Percentiles rank a stretch among this genome's conserved stretches.
These are phyloP conservation scores for Scaptomyza graminum DNA, from an alignment of 1,140 invertebrate species.

Conservation along the genomic window DNA sequence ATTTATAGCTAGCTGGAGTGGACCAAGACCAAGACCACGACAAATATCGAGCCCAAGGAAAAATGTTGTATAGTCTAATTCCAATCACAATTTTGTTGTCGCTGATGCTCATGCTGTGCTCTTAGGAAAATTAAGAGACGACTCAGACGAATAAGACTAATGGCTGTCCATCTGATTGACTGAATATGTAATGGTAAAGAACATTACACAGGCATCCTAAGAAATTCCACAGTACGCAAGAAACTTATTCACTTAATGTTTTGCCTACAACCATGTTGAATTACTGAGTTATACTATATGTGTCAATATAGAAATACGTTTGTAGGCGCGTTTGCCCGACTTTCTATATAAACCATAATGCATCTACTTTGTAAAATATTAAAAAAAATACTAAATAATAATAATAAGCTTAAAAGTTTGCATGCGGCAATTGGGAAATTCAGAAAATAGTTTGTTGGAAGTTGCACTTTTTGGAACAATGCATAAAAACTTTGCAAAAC, in stretches of 20 bases:
- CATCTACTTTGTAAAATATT: background rate
- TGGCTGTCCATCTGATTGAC: constrained; percentile 54
- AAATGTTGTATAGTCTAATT: constrained; percentile 7
- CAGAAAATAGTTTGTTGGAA: background rate
- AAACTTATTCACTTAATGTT: constrained; percentile 81
- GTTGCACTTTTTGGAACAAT: constrained; percentile 42
- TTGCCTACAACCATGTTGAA: constrained; percentile 59
- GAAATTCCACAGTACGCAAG: constrained; percentile 22
- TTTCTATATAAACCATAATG: constrained; percentile 8
- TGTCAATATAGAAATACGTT: constrained; percentile 46
- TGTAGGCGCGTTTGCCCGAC: background rate
- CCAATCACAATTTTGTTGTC: background rate
- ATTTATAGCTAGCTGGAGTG: constrained; percentile 67
- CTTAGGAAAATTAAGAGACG: too few relatives aligned
- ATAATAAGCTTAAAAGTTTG: too few relatives aligned
- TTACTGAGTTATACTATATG: constrained; percentile 21
- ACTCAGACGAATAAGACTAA: constrained; percentile 61
- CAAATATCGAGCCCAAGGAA: constrained; percentile 10
- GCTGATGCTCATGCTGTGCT: background rate
- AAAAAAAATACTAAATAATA: background rate
- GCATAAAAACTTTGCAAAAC: constrained; percentile 33
- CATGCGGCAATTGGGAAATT: too few relatives aligned
- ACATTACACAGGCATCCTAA: background rate
- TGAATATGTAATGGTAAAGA: constrained; percentile 18
- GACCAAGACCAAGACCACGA: constrained; percentile 3